These are phyloP conservation scores for Eupithecia abbreviata DNA, from an alignment of 2,888 invertebrate species.

Conservation along the genomic window DNA sequence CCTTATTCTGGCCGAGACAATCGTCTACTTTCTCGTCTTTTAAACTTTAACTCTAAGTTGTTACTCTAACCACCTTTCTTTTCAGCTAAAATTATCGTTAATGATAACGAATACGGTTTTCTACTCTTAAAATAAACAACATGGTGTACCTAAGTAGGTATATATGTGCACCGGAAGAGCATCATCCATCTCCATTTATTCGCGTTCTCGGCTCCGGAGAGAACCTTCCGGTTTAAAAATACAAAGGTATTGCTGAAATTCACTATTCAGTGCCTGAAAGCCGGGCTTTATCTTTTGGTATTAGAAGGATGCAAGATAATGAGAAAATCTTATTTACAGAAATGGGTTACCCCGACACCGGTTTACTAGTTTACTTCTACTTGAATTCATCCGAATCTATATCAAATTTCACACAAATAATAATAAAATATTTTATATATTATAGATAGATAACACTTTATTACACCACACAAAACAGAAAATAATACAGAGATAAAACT, in stretches of 20 bases:
- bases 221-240: conserved; percentile 10
- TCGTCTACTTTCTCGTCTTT: no score
- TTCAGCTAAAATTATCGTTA: neutral
- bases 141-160: neutral
- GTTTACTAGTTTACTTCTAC: no score
- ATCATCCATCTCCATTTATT: conserved; percentile 30
- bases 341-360: neutral
- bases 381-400: no score
- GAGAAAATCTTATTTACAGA: neutral
- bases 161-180: conserved; percentile 17
- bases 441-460: no score
- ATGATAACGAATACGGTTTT: neutral
- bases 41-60: no score
- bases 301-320: neutral
- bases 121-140: neutral
- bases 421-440: no score
- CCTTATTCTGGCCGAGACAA: no score
- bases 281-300: neutral
- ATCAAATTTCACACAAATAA: no score
- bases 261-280: neutral
- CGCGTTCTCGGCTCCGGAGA: conserved; percentile 15
- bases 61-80: neutral
- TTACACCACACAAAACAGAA: no score
- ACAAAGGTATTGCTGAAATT: conserved; percentile 12
- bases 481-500: no score